Evolutionary conservation across 1,140 invertebrate genomes (phyloP).

Genomic region (Diabrotica undecimpunctata): DNA sequence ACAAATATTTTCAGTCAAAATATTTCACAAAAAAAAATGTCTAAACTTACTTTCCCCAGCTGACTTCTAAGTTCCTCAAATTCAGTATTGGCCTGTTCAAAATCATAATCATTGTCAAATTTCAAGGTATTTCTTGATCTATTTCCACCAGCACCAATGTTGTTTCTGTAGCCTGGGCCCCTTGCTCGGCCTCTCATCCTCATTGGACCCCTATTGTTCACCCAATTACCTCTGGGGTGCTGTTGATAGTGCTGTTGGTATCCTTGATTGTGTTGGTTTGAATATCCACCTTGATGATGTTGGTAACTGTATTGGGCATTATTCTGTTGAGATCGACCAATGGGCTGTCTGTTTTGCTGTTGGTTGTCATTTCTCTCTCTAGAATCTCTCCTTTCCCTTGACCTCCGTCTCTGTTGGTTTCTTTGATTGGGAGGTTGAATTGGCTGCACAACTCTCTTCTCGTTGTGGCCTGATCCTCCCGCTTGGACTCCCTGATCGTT

Average conservation of each 20-base stretch:
- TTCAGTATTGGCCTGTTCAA: conserved; percentile 94
- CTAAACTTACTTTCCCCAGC: conserved; percentile 66
- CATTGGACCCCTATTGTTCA: conserved; percentile 22
- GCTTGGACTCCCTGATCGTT: conserved; percentile 76
- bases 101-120: conserved; percentile 96
- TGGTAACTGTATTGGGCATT: conserved; percentile 21
- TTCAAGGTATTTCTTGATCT: conserved; percentile 59
- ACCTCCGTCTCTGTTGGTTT: conserved; percentile 30
- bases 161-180: conserved; percentile 35
- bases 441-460: conserved; percentile 41
- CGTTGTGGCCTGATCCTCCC: conserved; percentile 34
- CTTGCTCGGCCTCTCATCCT: conserved; percentile 20
- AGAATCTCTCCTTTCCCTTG: conserved; percentile 39
- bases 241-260: conserved; percentile 42
- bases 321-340: conserved; percentile 11
- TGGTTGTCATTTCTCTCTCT: conserved; percentile 28
- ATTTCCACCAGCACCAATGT: conserved; percentile 33
- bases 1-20: background rate
- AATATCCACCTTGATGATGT: conserved; percentile 33
- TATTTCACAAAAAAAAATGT: background rate
- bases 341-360: background rate
- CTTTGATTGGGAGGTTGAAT: conserved; percentile 42
- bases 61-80: conserved; percentile 89
- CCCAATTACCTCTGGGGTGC: conserved; percentile 43
- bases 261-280: conserved; percentile 46